A percentile compares a stretch with the other conserved stretches of the same genome.
Conservation (phyloP, 2,113 vertebrate species). For the Melanostigma gelatinosum region DNA sequence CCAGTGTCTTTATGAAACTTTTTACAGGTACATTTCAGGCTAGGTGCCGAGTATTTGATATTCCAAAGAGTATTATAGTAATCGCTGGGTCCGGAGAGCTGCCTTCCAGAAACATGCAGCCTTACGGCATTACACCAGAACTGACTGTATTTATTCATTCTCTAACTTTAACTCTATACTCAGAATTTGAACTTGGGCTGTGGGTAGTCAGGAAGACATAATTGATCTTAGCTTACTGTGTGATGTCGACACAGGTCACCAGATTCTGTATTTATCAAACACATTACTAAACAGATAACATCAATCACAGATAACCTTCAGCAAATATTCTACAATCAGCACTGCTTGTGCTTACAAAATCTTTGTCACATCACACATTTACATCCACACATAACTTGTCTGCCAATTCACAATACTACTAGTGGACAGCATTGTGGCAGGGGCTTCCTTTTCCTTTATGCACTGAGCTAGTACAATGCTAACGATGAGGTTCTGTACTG, state of each 20-base stretch:
- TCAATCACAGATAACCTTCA: constrained; percentile 1
- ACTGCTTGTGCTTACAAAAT: constrained; percentile 10
- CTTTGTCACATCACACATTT: constrained; percentile 10
- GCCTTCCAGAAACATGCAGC: neutral
- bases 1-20: neutral
- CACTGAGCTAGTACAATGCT: constrained; percentile 28
- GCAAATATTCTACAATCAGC: neutral
- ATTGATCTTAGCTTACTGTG: neutral
- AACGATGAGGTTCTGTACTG: constrained; percentile 42
- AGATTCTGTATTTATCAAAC: neutral
- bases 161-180: neutral
- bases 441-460: constrained; percentile 18
- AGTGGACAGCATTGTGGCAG: constrained; percentile 18
- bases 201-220: neutral
- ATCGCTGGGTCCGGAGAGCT: neutral
- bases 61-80: neutral
- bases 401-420: neutral
- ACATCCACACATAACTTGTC: neutral
- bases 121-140: neutral
- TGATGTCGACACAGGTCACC: neutral
- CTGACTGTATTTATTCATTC: neutral
- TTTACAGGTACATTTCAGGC: neutral
- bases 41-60: neutral
- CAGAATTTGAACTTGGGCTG: neutral
- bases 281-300: neutral